Percentiles rank a stretch among this genome's conserved stretches.
Conservation (phyloP, 2,888 invertebrate species). For the Sesia apiformis region DNA sequence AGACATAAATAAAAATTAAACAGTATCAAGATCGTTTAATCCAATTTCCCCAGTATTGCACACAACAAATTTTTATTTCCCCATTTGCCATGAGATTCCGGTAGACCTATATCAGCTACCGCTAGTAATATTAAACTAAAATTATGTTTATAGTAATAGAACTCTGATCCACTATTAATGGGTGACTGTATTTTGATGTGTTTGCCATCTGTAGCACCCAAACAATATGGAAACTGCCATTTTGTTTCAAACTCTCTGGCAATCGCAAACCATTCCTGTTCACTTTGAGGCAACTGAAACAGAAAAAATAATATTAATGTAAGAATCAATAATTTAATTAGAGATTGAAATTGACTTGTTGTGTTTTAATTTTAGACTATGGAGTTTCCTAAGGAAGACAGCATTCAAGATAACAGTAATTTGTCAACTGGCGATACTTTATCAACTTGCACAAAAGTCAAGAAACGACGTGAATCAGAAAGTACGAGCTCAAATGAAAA, state of each 20-base stretch:
- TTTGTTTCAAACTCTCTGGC: slow-evolving; percentile 15
- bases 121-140: slow-evolving; percentile 16
- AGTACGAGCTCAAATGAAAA: too few relatives aligned
- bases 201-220: slow-evolving; percentile 17
- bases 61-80: too few relatives aligned
- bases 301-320: background rate
- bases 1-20: too few relatives aligned
- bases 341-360: slow-evolving; percentile 1
- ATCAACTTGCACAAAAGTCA: too few relatives aligned
- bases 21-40: too few relatives aligned
- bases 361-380: slow-evolving; percentile 4
- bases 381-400: background rate
- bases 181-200: slow-evolving; percentile 14
- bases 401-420: background rate
- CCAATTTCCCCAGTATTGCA: too few relatives aligned
- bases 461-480: too few relatives aligned
- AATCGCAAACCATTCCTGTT: slow-evolving; percentile 15
- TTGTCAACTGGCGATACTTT: too few relatives aligned
- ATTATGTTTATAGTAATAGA: slow-evolving; percentile 18
- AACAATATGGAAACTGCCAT: slow-evolving; percentile 23
- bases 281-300: slow-evolving; percentile 8
- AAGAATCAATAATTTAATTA: background rate
- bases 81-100: too few relatives aligned
- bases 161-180: slow-evolving; percentile 20
- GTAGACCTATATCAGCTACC: slow-evolving; percentile 17